phyloP scores from a whole-genome alignment of 1,140 invertebrate species.

The Meloidogyne hapla region DNA sequence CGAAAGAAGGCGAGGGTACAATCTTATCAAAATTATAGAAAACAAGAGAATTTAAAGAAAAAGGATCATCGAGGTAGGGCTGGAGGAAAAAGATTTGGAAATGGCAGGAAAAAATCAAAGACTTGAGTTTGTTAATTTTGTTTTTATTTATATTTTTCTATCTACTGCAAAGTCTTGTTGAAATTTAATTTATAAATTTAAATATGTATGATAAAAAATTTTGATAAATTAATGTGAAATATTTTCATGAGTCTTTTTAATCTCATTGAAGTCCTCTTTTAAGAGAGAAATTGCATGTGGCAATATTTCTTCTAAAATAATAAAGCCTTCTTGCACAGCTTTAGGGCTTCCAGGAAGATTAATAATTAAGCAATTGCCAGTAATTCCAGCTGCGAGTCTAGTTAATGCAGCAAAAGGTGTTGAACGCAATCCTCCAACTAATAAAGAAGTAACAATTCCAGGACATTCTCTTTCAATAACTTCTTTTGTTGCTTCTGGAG shows the following conservation, averaged over 20 bases:
- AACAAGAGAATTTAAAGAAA: slow-evolving; percentile 35
- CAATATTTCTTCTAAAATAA: slow-evolving; percentile 34
- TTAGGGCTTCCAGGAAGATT: slow-evolving; percentile 48
- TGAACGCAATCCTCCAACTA: slow-evolving; percentile 11
- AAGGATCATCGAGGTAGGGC: not conserved
- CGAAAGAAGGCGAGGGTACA: slow-evolving; percentile 33
- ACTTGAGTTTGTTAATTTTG: not conserved
- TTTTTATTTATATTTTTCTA: too few relatives aligned
- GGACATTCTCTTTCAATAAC: slow-evolving; percentile 40
- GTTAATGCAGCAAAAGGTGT: slow-evolving; percentile 31
- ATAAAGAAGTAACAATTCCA: slow-evolving; percentile 26
- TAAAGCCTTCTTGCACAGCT: slow-evolving; percentile 36
- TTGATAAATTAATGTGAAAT: not conserved
- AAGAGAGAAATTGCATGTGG: slow-evolving; percentile 37
- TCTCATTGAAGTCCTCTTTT: slow-evolving; percentile 8
- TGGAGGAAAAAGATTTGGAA: not conserved
- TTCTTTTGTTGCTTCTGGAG: slow-evolving; percentile 46
- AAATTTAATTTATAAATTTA: too few relatives aligned
- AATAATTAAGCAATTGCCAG: slow-evolving; percentile 37
- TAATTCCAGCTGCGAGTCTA: slow-evolving; percentile 29
- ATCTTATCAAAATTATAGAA: slow-evolving; percentile 40
- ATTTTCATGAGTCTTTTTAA: slow-evolving; percentile 7
- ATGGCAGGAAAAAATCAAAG: not conserved
- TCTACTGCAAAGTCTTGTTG: too few relatives aligned
- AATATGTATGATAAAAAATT: too few relatives aligned